A percentile compares a stretch with the other conserved stretches of the same genome.
phyloP scores from a whole-genome alignment of 2,113 vertebrate species.

The Lepus americanus region DNA sequence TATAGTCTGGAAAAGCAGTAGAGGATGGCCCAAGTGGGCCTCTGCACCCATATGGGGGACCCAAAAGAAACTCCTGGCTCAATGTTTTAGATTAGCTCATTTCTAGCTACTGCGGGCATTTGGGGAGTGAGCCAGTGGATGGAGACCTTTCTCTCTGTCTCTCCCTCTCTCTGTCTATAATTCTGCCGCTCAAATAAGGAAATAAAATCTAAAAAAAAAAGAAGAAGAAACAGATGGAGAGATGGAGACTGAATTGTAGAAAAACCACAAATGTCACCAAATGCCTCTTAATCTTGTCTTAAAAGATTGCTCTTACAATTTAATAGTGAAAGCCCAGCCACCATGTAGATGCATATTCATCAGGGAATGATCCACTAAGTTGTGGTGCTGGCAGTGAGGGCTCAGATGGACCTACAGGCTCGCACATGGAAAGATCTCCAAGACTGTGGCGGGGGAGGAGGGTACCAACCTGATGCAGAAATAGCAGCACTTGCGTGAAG shows the following conservation, averaged over 20 bases:
- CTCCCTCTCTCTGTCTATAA: too few relatives aligned
- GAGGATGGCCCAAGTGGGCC: too few relatives aligned
- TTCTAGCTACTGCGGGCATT: too few relatives aligned
- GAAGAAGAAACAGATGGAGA: neutral
- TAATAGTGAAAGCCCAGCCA: neutral
- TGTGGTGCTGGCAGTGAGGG: too few relatives aligned
- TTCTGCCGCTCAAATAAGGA: too few relatives aligned
- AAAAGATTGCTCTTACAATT: neutral
- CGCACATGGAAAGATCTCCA: neutral
- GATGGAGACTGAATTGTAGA: neutral
- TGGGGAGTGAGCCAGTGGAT: too few relatives aligned
- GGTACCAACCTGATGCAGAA: neutral
- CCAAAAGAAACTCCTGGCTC: too few relatives aligned
- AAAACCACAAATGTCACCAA: neutral
- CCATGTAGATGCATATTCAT: neutral
- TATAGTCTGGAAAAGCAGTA: too few relatives aligned
- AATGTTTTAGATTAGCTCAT: too few relatives aligned
- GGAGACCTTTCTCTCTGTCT: too few relatives aligned
- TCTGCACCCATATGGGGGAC: too few relatives aligned
- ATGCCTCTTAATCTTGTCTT: neutral
- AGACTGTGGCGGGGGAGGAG: neutral
- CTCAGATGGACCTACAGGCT: fast-evolving
- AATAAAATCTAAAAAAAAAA: too few relatives aligned
- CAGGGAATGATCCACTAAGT: neutral
- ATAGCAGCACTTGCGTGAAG: neutral